Evolutionary conservation across 1,140 invertebrate genomes (phyloP).

Genomic region (Drosophila kikkawai): DNA sequence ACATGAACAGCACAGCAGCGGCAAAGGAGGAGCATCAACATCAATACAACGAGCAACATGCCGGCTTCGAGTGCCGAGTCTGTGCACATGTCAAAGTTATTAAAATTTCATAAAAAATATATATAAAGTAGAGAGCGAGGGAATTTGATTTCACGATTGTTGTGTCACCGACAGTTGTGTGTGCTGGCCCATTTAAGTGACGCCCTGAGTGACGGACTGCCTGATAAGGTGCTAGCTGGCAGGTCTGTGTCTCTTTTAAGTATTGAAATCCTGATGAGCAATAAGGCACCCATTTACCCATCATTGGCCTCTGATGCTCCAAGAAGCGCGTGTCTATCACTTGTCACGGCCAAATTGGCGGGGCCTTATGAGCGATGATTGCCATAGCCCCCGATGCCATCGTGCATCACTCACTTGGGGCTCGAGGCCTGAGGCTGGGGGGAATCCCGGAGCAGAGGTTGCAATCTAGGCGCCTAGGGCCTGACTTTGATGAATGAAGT

Average conservation of each 20-base stretch:
- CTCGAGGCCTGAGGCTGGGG: background rate
- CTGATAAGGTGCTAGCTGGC: conserved; percentile 52
- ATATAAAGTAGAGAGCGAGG: conserved; percentile 5
- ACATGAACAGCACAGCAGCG: conserved; percentile 28
- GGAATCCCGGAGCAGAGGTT: conserved; percentile 10
- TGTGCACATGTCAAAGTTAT: conserved; percentile 71
- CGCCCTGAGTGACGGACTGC: conserved; percentile 50
- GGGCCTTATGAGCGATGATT: conserved; percentile 78
- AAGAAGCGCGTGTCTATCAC: conserved; percentile 69
- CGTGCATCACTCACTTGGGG: conserved; percentile 59
- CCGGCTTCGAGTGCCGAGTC: conserved; percentile 23
- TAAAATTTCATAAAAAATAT: conserved; percentile 79
- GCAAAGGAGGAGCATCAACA: conserved; percentile 15
- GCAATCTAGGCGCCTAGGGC: conserved; percentile 42
- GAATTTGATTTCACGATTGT: conserved; percentile 74
- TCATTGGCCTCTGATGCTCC: conserved; percentile 39
- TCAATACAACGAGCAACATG: conserved; percentile 48
- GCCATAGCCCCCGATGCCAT: conserved; percentile 48
- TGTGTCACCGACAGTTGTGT: conserved; percentile 58
- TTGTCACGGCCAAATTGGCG: conserved; percentile 77
- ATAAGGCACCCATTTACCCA: conserved; percentile 49
- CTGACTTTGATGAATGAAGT: conserved; percentile 75
- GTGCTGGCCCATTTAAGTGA: conserved; percentile 37
- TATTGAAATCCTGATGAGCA: conserved; percentile 63
- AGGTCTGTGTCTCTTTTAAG: conserved; percentile 57